These are phyloP conservation scores for Cataglyphis albicans DNA, from an alignment of 2,888 invertebrate genomes.

Conservation along the genomic window DNA sequence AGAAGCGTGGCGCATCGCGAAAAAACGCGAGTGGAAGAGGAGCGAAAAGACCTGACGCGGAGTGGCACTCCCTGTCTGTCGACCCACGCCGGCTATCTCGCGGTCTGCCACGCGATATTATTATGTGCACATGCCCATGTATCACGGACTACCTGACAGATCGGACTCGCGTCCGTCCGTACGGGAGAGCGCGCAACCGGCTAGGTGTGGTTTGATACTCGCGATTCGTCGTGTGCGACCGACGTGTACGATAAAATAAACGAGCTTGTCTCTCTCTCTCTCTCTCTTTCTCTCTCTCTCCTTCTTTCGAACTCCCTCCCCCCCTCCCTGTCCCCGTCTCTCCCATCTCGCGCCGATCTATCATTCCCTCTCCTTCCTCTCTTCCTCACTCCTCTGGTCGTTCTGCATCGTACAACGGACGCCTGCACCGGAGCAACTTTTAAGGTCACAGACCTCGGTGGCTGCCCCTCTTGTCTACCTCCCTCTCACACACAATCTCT, in stretches of 20 bases:
- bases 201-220: constrained; percentile 77
- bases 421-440: constrained; percentile 67
- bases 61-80: constrained; percentile 85
- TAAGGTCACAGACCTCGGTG: constrained; percentile 79
- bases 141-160: constrained; percentile 84
- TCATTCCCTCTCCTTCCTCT: constrained; percentile 38
- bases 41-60: constrained; percentile 52
- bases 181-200: constrained; percentile 57
- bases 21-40: constrained; percentile 37
- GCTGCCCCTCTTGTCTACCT: constrained; percentile 51
- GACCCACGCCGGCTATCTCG: constrained; percentile 82
- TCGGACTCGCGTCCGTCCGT: constrained; percentile 78
- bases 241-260: constrained; percentile 75
- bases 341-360: constrained; percentile 46
- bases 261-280: constrained; percentile 74
- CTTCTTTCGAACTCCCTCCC: background rate
- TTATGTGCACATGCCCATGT: constrained; percentile 81
- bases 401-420: constrained; percentile 51
- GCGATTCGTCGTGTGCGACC: constrained; percentile 61
- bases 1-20: constrained; percentile 7
- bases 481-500: no score
- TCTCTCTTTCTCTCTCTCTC: constrained; percentile 56
- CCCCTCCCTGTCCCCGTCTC: background rate
- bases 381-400: constrained; percentile 11
- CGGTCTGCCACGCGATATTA: constrained; percentile 81